Percentiles rank a stretch among this genome's conserved stretches.
These are phyloP conservation scores for Drosophila serrata DNA, from an alignment of 1,140 invertebrate species.

Conservation along the genomic window DNA sequence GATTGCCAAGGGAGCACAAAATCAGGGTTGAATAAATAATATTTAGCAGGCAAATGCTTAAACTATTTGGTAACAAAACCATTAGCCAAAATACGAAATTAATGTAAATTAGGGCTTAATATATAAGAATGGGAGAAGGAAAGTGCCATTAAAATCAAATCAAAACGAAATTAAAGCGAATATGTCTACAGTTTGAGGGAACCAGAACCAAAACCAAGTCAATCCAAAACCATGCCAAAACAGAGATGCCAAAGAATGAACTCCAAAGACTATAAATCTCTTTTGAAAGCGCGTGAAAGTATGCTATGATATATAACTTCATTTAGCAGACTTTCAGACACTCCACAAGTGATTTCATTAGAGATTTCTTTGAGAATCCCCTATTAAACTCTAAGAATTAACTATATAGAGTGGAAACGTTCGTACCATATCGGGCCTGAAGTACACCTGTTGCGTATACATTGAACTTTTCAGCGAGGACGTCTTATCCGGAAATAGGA, in stretches of 20 bases:
- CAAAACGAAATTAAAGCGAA: slow-evolving; percentile 41
- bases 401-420: slow-evolving; percentile 46
- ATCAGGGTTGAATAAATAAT: slow-evolving; percentile 6
- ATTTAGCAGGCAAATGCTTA: slow-evolving; percentile 34
- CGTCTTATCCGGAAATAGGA: slow-evolving; percentile 81
- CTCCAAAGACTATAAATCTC: background rate
- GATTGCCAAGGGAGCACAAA: slow-evolving; percentile 13
- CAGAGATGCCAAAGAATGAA: background rate
- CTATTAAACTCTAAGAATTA: slow-evolving; percentile 32
- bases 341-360: background rate
- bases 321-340: background rate
- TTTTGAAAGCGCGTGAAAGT: background rate
- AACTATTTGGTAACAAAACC: slow-evolving; percentile 45
- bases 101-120: slow-evolving; percentile 24
- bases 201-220: slow-evolving; percentile 44
- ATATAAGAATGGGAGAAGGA: background rate
- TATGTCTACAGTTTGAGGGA: slow-evolving; percentile 22
- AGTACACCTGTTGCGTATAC: slow-evolving; percentile 81
- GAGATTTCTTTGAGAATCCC: background rate
- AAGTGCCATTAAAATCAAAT: slow-evolving; percentile 21
- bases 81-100: slow-evolving; percentile 32
- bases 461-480: slow-evolving; percentile 79
- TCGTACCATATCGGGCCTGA: slow-evolving; percentile 84
- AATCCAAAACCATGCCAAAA: slow-evolving; percentile 72
- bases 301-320: background rate